These are phyloP conservation scores for Montipora cactus DNA, from an alignment of 64 coral and sea anemone species.

Conservation along the genomic window DNA sequence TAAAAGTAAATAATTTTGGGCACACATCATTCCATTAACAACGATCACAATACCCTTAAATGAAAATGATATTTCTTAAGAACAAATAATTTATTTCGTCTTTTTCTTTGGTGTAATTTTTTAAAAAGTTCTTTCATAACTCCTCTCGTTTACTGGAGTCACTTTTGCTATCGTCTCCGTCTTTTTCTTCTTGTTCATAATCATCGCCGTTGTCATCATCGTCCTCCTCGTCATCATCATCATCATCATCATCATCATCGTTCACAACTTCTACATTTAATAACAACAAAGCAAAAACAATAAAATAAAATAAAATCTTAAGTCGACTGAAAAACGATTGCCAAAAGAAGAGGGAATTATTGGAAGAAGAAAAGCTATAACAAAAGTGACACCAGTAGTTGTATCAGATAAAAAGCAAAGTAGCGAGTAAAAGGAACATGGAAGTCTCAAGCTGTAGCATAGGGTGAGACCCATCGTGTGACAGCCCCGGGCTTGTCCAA, in stretches of 20 bases:
- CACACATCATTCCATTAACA: too few relatives aligned
- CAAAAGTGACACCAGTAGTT: conserved; percentile 48
- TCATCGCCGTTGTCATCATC: neutral
- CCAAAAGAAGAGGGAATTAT: neutral
- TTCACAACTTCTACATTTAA: conserved; percentile 52
- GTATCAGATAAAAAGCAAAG: neutral
- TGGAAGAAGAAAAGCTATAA: neutral
- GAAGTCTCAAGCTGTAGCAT: neutral
- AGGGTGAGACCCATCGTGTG: neutral
- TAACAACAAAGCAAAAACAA: conserved; percentile 30
- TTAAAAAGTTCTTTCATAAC: conserved; percentile 32
- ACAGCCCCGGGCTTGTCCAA: neutral
- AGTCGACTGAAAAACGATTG: neutral
- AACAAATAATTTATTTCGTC: conserved; percentile 53
- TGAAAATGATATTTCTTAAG: neutral
- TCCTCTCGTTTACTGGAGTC: conserved; percentile 40
- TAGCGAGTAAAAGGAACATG: neutral
- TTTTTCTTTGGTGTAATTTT: neutral
- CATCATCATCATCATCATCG: neutral
- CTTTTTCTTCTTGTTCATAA: conserved; percentile 27
- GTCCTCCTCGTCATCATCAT: conserved; percentile 16
- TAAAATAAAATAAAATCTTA: conserved; percentile 11
- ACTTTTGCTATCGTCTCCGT: conserved; percentile 23
- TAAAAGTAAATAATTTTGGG: too few relatives aligned
- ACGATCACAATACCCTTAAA: too few relatives aligned